A percentile compares a stretch with the other conserved stretches of the same genome.
These are phyloP conservation scores for Dorcus hopei DNA, from an alignment of 2,888 invertebrate genomes.

Conservation along the genomic window DNA sequence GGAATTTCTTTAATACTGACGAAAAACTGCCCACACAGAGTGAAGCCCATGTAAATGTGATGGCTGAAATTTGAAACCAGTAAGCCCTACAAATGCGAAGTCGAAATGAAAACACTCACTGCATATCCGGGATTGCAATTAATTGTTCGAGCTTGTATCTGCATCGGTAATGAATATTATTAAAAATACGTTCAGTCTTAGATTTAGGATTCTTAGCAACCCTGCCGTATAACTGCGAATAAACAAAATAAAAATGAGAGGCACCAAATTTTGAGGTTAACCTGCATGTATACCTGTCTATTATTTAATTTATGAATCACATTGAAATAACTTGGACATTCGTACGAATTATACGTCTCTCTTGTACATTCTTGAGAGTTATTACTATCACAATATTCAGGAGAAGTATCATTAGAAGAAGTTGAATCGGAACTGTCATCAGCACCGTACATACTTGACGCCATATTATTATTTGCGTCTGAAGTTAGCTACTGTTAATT, in stretches of 20 bases:
- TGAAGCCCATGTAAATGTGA: slow-evolving; percentile 91
- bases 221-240: slow-evolving; percentile 44
- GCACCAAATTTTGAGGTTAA: slow-evolving; percentile 34
- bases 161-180: slow-evolving; percentile 44
- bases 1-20: slow-evolving; percentile 69
- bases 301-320: slow-evolving; percentile 30
- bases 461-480: slow-evolving; percentile 24
- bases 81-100: slow-evolving; percentile 12
- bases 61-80: slow-evolving; percentile 58
- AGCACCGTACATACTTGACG: slow-evolving; percentile 28
- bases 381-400: slow-evolving; percentile 14
- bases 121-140: slow-evolving; percentile 30
- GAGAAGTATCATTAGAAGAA: slow-evolving; percentile 14
- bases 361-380: slow-evolving; percentile 10
- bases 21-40: slow-evolving; percentile 90
- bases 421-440: slow-evolving; percentile 24
- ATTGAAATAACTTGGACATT: slow-evolving; percentile 20
- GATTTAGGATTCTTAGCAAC: slow-evolving; percentile 43
- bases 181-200: slow-evolving; percentile 47
- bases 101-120: slow-evolving; percentile 33
- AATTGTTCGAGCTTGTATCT: slow-evolving; percentile 36
- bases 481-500: not conserved
- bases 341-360: slow-evolving; percentile 4
- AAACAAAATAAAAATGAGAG: slow-evolving; percentile 21
- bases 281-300: slow-evolving; percentile 29